A percentile compares a stretch with the other conserved stretches of the same genome.
Conservation (phyloP, 64 coral and sea anemone species). For the Platygyra sinensis region DNA sequence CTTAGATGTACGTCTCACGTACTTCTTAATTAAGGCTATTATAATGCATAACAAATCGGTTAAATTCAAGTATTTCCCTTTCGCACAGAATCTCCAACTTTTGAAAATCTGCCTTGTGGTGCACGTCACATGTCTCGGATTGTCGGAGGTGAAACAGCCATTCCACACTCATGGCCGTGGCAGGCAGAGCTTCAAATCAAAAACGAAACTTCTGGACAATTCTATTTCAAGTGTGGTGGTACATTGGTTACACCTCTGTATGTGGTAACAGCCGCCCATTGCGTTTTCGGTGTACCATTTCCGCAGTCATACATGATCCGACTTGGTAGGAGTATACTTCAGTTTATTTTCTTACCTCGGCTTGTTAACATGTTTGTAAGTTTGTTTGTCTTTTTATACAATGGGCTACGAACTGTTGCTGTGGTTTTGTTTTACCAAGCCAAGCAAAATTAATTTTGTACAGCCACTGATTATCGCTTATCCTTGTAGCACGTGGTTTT, state of each 20-base stretch:
- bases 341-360: background rate
- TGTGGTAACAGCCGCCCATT: slow-evolving; percentile 82
- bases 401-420: too few species aligned
- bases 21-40: background rate
- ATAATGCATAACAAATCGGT: background rate
- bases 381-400: background rate
- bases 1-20: background rate
- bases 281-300: slow-evolving; percentile 27
- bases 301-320: slow-evolving; percentile 49
- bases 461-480: too few species aligned
- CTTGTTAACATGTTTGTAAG: background rate
- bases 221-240: slow-evolving; percentile 45
- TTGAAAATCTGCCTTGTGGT: slow-evolving; percentile 10
- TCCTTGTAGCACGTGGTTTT: too few species aligned
- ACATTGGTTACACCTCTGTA: slow-evolving; percentile 54
- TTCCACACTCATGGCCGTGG: slow-evolving; percentile 86
- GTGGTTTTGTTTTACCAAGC: too few species aligned
- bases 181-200: slow-evolving; percentile 46
- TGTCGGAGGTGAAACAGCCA: slow-evolving; percentile 46
- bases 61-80: background rate
- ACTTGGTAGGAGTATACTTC: slow-evolving; percentile 31
- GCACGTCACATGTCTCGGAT: slow-evolving; percentile 28
- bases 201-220: background rate
- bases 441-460: too few species aligned
- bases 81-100: background rate